Evolutionary conservation across 1,140 invertebrate genomes (phyloP).

Genomic region (Leptopilina clavipes): DNA sequence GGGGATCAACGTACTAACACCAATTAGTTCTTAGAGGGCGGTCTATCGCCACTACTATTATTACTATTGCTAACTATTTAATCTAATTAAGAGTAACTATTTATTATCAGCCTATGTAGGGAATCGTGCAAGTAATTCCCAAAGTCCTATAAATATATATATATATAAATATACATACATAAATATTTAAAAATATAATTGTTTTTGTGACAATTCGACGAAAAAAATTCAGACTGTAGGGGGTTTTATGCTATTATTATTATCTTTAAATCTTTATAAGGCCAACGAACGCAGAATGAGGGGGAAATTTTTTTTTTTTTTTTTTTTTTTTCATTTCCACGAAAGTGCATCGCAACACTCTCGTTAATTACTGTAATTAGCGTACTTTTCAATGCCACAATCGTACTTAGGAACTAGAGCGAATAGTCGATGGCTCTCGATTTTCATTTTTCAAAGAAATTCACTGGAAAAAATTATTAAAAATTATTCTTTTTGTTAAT

Average conservation of each 20-base stretch:
- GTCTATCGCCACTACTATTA: constrained; percentile 68
- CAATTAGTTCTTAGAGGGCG: constrained; percentile 74
- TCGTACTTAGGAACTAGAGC: background rate
- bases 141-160: constrained; percentile 15
- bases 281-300: constrained; percentile 20
- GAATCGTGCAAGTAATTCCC: background rate
- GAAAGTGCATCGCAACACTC: constrained; percentile 30
- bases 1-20: constrained; percentile 75
- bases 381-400: constrained; percentile 13
- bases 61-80: constrained; percentile 55
- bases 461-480: background rate
- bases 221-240: constrained; percentile 5
- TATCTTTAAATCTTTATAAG: constrained; percentile 15
- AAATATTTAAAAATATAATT: constrained; percentile 4
- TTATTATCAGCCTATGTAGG: constrained; percentile 22
- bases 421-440: background rate
- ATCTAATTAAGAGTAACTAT: constrained; percentile 19
- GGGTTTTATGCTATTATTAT: background rate
- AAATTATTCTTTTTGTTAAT: too few species aligned
- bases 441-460: background rate
- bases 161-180: background rate
- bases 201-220: constrained; percentile 11
- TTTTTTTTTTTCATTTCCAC: background rate
- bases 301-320: background rate
- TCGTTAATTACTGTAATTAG: constrained; percentile 28